Base-by-base conservation (phyloP, 2,888 invertebrate genomes). In the Itoplectis maculator region DNA sequence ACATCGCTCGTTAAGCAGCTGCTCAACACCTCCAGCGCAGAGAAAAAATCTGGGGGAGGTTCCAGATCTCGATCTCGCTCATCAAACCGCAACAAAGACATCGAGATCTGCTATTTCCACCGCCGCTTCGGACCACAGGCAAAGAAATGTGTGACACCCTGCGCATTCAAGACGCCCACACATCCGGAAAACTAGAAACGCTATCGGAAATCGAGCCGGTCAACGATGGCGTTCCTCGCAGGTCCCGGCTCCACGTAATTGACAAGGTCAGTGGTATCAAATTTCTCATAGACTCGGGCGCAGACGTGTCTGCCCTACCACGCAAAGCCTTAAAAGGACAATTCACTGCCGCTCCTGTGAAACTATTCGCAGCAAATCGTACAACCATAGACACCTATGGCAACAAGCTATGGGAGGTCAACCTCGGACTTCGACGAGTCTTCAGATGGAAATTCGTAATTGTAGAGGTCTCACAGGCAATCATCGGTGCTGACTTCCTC, bases 231-330 rank as follows among this genome's bases (percentile, higher is more conserved):
- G 18, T 73, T 0, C 51, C 42, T 0, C 29, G 66, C 11, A 61
- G 77, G n/a, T 37, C 18, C 66, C 85, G 81, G n/a, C 84, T 84
- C 0, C 74, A 80, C n/a, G 35, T 86, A 2, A 35, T 9, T 5
- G 84, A 87, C 13, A 15, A 23, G 23, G 8, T n/a, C 8, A 77
- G 49, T n/a, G 56, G 68, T n/a, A 15, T 72, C 5, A 18, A 8
- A 11, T 87, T 85, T 40, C 72, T 87, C 0, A 59, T 87, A 0
- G 86, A 88, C 20, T 75, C 84, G 6, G 84, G 84, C 0, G 77
- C 82, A 0, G 83, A 81, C 13, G 74, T 80, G 1, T 80, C 79
- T 6, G 49, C 69, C 29, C 47, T 75, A 9, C 54, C 79, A 4
- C 45, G 45, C n/a, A 51, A 20, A 59, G 7, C 47, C 2, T 8